Evolutionary conservation across 2,888 invertebrate genomes (phyloP), one percentile per base, ranked within the genome.

Genomic region (Abrostola tripartita): DNA sequence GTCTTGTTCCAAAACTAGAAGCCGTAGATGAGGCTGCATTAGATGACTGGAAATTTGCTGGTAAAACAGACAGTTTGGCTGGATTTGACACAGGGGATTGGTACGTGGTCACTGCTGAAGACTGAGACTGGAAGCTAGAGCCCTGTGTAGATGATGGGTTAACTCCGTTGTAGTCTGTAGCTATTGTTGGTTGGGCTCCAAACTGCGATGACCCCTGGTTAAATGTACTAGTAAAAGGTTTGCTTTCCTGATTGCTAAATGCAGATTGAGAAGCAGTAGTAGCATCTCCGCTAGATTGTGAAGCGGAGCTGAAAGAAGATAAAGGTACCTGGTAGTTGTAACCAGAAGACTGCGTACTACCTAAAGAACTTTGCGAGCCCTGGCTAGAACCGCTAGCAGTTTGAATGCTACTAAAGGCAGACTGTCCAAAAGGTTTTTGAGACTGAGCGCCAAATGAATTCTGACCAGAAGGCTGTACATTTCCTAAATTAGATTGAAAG

Each of bases 301-400:
- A 35, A 7, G 52, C 57, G 38, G 58, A 14, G 65, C 9, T 56
- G 1, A 66, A n/a, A 35, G 57, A 35, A 14, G 57, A 5, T 51
- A 62, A 62, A 1, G 77, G 76, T 51, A 67, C 61, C 12, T 63
- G 53, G 35, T 75, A 76, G 36, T 56, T 57, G 37, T 65, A 76
- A 11, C 10, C 24, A n/a, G 14, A 7, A 5, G 56, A 52, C 10
- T 59, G 53, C 12, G n/a, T 37, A 42, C 37, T 51, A 38, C 50
- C 51, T 38, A 59, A 35, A 7, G 52, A 36, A 52, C 40, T 50
- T 51, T 50, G 47, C 0, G 52, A 5, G n/a, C 36, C 52, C 42
- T 55, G 44, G 35, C 42, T 38, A 35, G 49, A 9, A 35, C 35
- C 35, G 36, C 12, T 61, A 41, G 74, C 55, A 42, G 47, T 11